Percentiles rank a stretch among this genome's conserved stretches.
Conservation (phyloP, 2,113 vertebrate genomes). For the Muscicapa adusta region DNA sequence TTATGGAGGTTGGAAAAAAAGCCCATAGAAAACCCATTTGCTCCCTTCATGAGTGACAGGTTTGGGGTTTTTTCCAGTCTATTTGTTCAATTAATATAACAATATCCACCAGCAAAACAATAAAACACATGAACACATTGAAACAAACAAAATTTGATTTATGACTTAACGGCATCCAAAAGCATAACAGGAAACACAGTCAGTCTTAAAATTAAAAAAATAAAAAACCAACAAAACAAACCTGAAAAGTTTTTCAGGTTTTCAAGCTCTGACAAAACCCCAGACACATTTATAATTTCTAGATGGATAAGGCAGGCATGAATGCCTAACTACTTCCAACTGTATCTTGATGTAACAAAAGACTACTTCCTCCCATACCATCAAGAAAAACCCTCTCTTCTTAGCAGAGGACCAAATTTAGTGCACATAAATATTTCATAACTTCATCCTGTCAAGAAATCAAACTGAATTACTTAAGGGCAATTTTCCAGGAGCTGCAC, state of each 20-base stretch:
- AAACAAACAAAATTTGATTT: background rate
- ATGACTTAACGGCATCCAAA: background rate
- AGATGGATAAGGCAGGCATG: background rate
- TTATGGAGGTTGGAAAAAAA: background rate
- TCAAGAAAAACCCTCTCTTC: background rate
- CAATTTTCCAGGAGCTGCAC: slow-evolving; percentile 35
- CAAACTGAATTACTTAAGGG: slow-evolving; percentile 34
- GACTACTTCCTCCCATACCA: background rate
- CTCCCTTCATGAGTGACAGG: background rate
- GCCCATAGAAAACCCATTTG: background rate
- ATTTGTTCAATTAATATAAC: background rate
- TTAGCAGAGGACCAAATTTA: slow-evolving; percentile 12
- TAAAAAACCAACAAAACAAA: too few species aligned
- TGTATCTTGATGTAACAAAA: background rate
- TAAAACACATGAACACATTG: background rate
- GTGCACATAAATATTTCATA: slow-evolving; percentile 50
- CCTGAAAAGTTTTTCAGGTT: background rate
- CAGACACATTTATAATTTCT: background rate
- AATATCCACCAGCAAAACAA: background rate
- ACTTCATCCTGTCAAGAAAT: slow-evolving; percentile 51
- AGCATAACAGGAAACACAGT: background rate
- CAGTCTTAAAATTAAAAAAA: background rate
- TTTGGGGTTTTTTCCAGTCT: background rate
- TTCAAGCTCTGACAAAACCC: background rate
- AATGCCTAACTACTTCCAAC: background rate